phyloP scores from a whole-genome alignment of 2,113 vertebrate species.

The Actenoides lindsayi region DNA sequence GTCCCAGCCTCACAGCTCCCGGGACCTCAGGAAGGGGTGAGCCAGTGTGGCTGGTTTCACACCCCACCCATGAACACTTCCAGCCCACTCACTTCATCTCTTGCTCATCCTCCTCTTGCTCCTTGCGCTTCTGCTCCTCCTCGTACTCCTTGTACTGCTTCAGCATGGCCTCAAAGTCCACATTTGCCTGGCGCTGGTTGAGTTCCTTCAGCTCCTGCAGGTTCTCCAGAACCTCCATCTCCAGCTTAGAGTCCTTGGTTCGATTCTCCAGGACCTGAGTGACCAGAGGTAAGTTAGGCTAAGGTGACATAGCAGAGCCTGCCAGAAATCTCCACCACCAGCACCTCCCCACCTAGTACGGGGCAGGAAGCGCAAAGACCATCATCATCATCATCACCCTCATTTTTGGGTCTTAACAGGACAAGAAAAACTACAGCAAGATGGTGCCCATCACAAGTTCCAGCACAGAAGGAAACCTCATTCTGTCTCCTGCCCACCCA shows the following conservation, averaged over 20 bases:
- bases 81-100: slow-evolving; percentile 83
- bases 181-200: slow-evolving; percentile 94
- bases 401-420: not conserved
- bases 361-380: not conserved
- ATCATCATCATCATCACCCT: not conserved
- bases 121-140: slow-evolving; percentile 76
- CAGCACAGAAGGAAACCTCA: not conserved
- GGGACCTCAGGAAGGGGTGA: not conserved
- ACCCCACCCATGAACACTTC: fast-evolving
- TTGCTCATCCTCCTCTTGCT: slow-evolving; percentile 87
- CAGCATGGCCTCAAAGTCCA: slow-evolving; percentile 92
- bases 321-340: not conserved
- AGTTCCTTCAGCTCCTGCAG: slow-evolving; percentile 96
- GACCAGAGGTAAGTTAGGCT: not conserved
- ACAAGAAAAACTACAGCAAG: not conserved
- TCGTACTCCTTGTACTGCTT: slow-evolving; percentile 83
- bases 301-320: not conserved
- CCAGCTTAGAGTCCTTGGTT: slow-evolving; percentile 95
- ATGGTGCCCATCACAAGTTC: not conserved
- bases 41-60: not conserved
- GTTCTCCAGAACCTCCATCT: slow-evolving; percentile 98
- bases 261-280: slow-evolving; percentile 92
- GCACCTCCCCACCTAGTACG: fast-evolving
- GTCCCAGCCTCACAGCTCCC: not conserved
- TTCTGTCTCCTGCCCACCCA: not conserved